A percentile compares a stretch with the other conserved stretches of the same genome.
Conservation (phyloP, 2,797 vertebrate genomes). For the Phoeniculus purpureus region DNA sequence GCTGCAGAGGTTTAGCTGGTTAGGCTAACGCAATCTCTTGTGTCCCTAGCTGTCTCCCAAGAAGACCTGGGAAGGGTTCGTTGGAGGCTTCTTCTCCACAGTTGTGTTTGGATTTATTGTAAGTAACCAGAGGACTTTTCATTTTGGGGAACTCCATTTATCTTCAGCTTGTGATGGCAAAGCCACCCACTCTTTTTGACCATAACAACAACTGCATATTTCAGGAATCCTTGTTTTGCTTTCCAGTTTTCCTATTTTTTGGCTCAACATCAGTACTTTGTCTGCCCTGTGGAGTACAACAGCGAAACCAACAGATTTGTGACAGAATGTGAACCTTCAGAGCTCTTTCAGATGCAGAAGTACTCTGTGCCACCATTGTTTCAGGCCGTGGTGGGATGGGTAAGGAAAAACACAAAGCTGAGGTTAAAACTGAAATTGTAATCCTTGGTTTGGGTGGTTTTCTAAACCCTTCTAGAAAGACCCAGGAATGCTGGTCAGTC, state of each 20-base stretch:
- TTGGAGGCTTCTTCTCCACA: slow-evolving; percentile 95
- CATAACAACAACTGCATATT: background rate
- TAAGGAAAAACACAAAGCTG: slow-evolving; percentile 63
- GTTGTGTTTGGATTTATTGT: slow-evolving; percentile 94
- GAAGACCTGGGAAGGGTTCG: slow-evolving; percentile 99
- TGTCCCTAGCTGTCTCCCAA: slow-evolving; percentile 91
- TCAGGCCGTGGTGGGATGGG: slow-evolving; percentile 83
- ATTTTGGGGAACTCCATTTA: background rate
- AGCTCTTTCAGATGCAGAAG: slow-evolving; percentile 89
- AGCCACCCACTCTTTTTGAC: background rate
- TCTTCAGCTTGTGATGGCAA: background rate
- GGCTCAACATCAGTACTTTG: slow-evolving; percentile 91
- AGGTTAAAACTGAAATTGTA: background rate
- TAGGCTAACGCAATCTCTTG: background rate
- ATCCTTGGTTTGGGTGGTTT: background rate
- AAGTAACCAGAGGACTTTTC: slow-evolving; percentile 76
- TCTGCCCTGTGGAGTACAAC: slow-evolving; percentile 93
- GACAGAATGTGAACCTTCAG: slow-evolving; percentile 90
- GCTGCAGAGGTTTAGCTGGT: background rate
- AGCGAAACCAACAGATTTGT: slow-evolving; percentile 91
- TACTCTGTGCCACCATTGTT: slow-evolving; percentile 87
- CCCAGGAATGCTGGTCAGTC: background rate
- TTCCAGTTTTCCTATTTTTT: slow-evolving; percentile 90
- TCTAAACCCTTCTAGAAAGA: background rate
- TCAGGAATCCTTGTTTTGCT: slow-evolving; percentile 25